Percentiles rank a stretch among this genome's conserved stretches.
These are phyloP conservation scores for Drosophila mayaguana DNA, from an alignment of 2,888 invertebrate genomes.

Conservation along the genomic window DNA sequence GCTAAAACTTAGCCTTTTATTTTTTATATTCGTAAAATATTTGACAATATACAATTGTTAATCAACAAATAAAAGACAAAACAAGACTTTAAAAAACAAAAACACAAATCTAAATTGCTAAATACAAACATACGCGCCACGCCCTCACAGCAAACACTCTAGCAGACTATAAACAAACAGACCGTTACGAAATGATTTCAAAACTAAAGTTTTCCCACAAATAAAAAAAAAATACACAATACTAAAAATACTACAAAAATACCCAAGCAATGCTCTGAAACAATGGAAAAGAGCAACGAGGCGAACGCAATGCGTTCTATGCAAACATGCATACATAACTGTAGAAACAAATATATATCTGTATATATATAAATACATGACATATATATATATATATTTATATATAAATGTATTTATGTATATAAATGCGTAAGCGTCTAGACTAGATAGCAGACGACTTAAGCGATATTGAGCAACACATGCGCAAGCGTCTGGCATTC, in stretches of 20 bases:
- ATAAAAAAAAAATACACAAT: slow-evolving; percentile 14
- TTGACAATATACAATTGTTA: not conserved
- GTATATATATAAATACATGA: slow-evolving; percentile 12
- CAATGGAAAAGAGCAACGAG: slow-evolving; percentile 42
- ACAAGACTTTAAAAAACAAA: not conserved
- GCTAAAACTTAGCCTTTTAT: too few species aligned
- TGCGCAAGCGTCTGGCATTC: slow-evolving; percentile 68
- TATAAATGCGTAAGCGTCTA: slow-evolving; percentile 71
- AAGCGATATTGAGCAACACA: slow-evolving; percentile 72
- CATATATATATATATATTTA: slow-evolving; percentile 11
- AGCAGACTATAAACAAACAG: slow-evolving; percentile 50
- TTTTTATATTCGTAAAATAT: not conserved
- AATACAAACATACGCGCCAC: slow-evolving; percentile 13
- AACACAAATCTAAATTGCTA: not conserved
- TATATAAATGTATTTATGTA: slow-evolving; percentile 20
- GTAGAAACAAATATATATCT: not conserved
- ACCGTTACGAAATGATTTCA: slow-evolving; percentile 55
- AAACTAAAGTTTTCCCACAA: slow-evolving; percentile 28
- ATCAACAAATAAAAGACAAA: not conserved
- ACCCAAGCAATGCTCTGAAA: slow-evolving; percentile 36
- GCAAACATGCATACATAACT: slow-evolving; percentile 14
- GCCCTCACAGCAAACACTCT: slow-evolving; percentile 16
- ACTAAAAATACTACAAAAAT: slow-evolving; percentile 51
- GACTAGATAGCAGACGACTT: slow-evolving; percentile 83
- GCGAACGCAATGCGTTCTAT: slow-evolving; percentile 44